Percentiles rank a stretch among this genome's conserved stretches.
Evolutionary conservation across 2,888 invertebrate species (phyloP).

Genomic region (Chydorus sphaericus): DNA sequence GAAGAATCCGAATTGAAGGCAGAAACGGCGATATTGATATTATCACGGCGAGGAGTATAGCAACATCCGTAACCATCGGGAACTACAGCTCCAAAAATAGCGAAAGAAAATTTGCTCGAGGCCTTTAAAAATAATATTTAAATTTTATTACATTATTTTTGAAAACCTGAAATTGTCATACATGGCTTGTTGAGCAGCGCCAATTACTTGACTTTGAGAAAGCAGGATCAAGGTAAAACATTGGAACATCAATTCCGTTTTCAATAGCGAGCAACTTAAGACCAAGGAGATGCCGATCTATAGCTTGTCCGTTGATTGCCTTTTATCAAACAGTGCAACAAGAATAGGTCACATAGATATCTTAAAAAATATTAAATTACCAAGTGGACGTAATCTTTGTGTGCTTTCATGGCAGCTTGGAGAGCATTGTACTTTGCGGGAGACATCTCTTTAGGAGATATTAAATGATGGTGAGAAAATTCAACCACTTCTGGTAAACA

Average conservation of each 20-base stretch:
- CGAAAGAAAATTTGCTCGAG: slow-evolving; percentile 17
- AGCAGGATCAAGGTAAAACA: slow-evolving; percentile 53
- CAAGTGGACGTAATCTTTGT: slow-evolving; percentile 61
- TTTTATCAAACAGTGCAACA: slow-evolving; percentile 25
- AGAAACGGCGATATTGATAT: slow-evolving; percentile 58
- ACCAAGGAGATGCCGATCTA: slow-evolving; percentile 86
- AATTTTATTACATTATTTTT: too few relatives aligned
- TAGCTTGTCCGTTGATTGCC: slow-evolving; percentile 66
- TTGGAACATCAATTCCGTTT: slow-evolving; percentile 55
- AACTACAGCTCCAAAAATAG: slow-evolving; percentile 71
- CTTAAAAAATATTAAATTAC: too few relatives aligned
- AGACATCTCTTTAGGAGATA: too few relatives aligned
- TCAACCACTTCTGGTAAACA: slow-evolving; percentile 66
- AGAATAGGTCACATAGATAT: too few relatives aligned
- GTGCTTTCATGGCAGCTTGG: slow-evolving; percentile 55
- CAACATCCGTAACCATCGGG: slow-evolving; percentile 84
- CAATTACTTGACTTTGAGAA: slow-evolving; percentile 59
- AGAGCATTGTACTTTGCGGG: slow-evolving; percentile 42
- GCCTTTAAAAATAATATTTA: too few relatives aligned
- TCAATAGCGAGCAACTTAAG: slow-evolving; percentile 68
- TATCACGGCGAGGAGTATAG: slow-evolving; percentile 69
- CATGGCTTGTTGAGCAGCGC: slow-evolving; percentile 80
- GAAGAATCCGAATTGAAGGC: slow-evolving; percentile 45
- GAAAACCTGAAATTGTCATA: too few relatives aligned
- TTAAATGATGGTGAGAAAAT: slow-evolving; percentile 37